Percentiles rank a stretch among this genome's conserved stretches.
phyloP scores from a whole-genome alignment of 2,797 vertebrate genomes.

The Sphenopsis melanotis region DNA sequence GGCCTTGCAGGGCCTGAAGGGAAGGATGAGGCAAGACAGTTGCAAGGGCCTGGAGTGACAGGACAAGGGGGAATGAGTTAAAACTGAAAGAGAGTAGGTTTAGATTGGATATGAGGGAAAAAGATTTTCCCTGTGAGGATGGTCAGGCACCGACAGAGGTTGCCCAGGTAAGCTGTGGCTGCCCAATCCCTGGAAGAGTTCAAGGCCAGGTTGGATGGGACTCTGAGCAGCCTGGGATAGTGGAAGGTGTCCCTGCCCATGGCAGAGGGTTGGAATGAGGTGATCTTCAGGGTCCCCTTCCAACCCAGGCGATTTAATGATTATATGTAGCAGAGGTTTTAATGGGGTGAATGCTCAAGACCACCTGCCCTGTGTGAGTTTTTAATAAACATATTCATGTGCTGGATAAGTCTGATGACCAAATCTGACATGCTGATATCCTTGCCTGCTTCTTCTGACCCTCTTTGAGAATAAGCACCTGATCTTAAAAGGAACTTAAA shows the following conservation, averaged over 20 bases:
- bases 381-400: neutral
- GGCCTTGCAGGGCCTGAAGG: neutral
- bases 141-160: neutral
- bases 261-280: neutral
- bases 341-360: neutral
- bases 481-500: neutral
- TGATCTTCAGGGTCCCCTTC: neutral
- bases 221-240: neutral
- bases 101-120: neutral
- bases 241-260: neutral
- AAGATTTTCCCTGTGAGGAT: accelerated
- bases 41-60: neutral
- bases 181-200: neutral
- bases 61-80: neutral
- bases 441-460: neutral
- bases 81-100: neutral
- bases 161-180: neutral
- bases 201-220: neutral
- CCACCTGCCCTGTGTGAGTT: neutral
- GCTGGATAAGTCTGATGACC: neutral
- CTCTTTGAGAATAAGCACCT: neutral
- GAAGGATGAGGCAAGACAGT: accelerated
- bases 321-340: neutral
- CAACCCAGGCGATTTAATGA: neutral
- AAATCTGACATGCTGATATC: neutral